Percentiles rank a stretch among this genome's conserved stretches.
Evolutionary conservation across 1,140 invertebrate genomes (phyloP).

Genomic region (Oppia nitens): DNA sequence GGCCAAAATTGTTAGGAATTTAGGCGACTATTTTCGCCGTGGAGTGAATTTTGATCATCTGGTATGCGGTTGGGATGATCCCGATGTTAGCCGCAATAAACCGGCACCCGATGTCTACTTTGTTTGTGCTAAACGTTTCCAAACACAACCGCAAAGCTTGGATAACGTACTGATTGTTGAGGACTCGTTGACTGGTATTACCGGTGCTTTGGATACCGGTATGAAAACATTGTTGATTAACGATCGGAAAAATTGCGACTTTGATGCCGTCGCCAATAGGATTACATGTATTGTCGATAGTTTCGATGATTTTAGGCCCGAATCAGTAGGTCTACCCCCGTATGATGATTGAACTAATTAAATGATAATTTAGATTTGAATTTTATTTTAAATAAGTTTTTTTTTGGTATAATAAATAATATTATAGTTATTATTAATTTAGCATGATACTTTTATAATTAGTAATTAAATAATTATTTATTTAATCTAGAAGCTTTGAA

Average conservation of each 20-base stretch:
- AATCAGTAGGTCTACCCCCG: conserved; percentile 15
- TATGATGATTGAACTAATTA: too few species aligned
- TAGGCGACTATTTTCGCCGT: conserved; percentile 4
- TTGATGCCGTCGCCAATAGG: too few species aligned
- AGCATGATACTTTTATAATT: too few species aligned
- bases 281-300: conserved; percentile 9
- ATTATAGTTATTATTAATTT: too few species aligned
- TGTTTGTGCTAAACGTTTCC: conserved; percentile 5
- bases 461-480: too few species aligned
- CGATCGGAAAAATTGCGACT: conserved; percentile 10
- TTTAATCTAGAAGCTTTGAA: too few species aligned
- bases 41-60: conserved; percentile 8
- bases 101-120: conserved; percentile 12
- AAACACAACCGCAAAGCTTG: background rate
- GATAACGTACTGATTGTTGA: conserved; percentile 11
- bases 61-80: conserved; percentile 10
- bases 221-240: conserved; percentile 7
- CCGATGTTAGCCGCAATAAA: conserved; percentile 3
- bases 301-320: conserved; percentile 16
- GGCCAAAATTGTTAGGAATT: background rate
- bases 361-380: too few species aligned
- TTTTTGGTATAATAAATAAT: too few species aligned
- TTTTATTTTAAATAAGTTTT: too few species aligned
- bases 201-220: conserved; percentile 1
- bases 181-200: conserved; percentile 11